Conservation (phyloP, 1,140 invertebrate species). For the Drepana arcuata region DNA sequence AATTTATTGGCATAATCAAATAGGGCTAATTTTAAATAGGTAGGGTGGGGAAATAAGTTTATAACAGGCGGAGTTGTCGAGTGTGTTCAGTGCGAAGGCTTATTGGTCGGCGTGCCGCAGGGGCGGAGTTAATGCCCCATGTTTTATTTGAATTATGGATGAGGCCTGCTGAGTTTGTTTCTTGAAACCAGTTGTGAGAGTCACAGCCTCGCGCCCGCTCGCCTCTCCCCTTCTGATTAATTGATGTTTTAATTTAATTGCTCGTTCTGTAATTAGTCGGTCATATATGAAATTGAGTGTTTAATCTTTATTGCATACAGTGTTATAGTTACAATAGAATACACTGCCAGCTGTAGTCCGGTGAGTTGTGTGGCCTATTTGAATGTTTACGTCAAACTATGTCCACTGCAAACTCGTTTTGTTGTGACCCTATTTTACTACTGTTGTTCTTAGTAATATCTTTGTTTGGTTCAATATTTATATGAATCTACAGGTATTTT, state of each 20-base stretch:
- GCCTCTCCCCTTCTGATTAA: slow-evolving; percentile 63
- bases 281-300: slow-evolving; percentile 37
- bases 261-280: slow-evolving; percentile 47
- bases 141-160: slow-evolving; percentile 70
- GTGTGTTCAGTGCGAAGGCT: slow-evolving; percentile 33
- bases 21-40: slow-evolving; percentile 51
- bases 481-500: too few species aligned
- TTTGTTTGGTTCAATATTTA: too few species aligned
- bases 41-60: slow-evolving; percentile 47
- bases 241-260: slow-evolving; percentile 67
- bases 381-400: too few species aligned
- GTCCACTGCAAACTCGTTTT: too few species aligned
- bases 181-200: slow-evolving; percentile 59
- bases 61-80: slow-evolving; percentile 51
- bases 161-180: slow-evolving; percentile 44
- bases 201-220: slow-evolving; percentile 51
- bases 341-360: not conserved
- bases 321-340: slow-evolving; percentile 14
- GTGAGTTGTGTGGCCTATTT: too few species aligned
- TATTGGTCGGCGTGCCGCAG: slow-evolving; percentile 56
- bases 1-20: slow-evolving; percentile 54
- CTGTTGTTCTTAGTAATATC: too few species aligned
- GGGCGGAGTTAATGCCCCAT: slow-evolving; percentile 62
- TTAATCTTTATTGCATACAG: slow-evolving; percentile 31
- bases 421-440: too few species aligned